These are phyloP conservation scores for Drosophila yooni DNA, from an alignment of 2,888 invertebrate species.

Conservation along the genomic window DNA sequence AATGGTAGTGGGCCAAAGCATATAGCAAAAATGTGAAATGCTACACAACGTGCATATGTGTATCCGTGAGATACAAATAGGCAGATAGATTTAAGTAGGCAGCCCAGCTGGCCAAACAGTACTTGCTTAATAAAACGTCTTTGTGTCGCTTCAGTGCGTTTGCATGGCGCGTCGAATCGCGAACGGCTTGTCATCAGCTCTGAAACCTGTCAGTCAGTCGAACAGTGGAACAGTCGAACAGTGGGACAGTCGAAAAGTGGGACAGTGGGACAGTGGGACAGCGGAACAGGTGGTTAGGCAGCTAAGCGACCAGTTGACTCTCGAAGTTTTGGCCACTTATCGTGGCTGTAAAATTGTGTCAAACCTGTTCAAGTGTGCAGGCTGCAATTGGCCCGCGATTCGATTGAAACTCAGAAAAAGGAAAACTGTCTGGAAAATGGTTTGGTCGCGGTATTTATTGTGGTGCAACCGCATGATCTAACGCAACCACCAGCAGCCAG, in stretches of 20 bases:
- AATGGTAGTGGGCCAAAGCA: conserved; percentile 61
- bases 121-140: conserved; percentile 41
- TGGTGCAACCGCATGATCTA: conserved; percentile 62
- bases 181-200: conserved; percentile 33
- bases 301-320: conserved; percentile 4
- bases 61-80: conserved; percentile 67
- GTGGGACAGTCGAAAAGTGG: conserved; percentile 15
- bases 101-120: conserved; percentile 1
- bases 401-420: conserved; percentile 49
- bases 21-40: conserved; percentile 53
- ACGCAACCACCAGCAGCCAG: conserved; percentile 20
- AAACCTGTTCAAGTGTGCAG: conserved; percentile 64
- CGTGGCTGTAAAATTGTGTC: conserved; percentile 60
- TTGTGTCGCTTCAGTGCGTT: conserved; percentile 25
- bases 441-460: conserved; percentile 53
- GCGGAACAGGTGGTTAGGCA: conserved; percentile 2
- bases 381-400: conserved; percentile 45
- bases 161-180: conserved; percentile 16
- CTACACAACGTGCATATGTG: conserved; percentile 24
- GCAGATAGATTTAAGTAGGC: conserved; percentile 23
- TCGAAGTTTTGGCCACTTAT: conserved; percentile 37
- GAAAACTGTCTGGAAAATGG: conserved; percentile 39
- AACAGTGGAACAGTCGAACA: conserved; percentile 3
- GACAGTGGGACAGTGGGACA: conserved; percentile 2
- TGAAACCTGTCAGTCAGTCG: conserved; percentile 44